phyloP scores from a whole-genome alignment of 2,888 invertebrate species.

The Drosophila conformis region DNA sequence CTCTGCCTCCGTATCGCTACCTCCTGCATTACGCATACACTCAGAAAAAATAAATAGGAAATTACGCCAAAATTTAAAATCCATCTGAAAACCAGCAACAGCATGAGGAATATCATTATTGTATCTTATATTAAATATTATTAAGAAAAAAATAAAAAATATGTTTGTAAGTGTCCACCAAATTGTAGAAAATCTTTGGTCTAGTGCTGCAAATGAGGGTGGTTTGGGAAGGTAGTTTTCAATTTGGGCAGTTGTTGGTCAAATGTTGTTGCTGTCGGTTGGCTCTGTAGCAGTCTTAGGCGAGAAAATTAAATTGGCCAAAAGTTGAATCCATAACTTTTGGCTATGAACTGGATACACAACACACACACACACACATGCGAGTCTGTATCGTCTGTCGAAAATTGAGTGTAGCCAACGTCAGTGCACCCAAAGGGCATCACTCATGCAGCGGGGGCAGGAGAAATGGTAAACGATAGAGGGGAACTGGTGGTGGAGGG shows the following conservation, averaged over 20 bases:
- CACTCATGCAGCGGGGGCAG: constrained; percentile 11
- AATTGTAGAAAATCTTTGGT: background rate
- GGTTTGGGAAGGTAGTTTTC: background rate
- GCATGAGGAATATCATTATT: background rate
- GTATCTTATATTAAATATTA: background rate
- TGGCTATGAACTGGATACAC: constrained; percentile 71
- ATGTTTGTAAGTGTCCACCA: background rate
- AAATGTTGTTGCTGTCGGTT: constrained; percentile 57
- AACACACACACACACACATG: constrained; percentile 46
- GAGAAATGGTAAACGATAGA: background rate
- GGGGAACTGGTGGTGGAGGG: background rate
- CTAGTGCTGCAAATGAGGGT: background rate
- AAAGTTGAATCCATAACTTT: constrained; percentile 82
- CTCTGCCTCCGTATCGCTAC: constrained; percentile 37
- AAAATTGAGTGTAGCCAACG: constrained; percentile 75
- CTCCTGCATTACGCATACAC: constrained; percentile 44
- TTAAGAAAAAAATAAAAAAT: background rate
- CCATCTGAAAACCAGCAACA: background rate
- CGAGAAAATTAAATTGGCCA: constrained; percentile 84
- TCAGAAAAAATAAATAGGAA: background rate
- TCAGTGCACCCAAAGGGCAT: constrained; percentile 51
- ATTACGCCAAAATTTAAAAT: background rate
- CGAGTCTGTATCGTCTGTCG: constrained; percentile 56
- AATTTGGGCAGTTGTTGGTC: constrained; percentile 10
- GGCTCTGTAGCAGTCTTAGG: constrained; percentile 80